A percentile compares a stretch with the other conserved stretches of the same genome.
These are phyloP conservation scores for Plutomurus gul DNA, from an alignment of 1,140 invertebrate genomes.

Conservation along the genomic window DNA sequence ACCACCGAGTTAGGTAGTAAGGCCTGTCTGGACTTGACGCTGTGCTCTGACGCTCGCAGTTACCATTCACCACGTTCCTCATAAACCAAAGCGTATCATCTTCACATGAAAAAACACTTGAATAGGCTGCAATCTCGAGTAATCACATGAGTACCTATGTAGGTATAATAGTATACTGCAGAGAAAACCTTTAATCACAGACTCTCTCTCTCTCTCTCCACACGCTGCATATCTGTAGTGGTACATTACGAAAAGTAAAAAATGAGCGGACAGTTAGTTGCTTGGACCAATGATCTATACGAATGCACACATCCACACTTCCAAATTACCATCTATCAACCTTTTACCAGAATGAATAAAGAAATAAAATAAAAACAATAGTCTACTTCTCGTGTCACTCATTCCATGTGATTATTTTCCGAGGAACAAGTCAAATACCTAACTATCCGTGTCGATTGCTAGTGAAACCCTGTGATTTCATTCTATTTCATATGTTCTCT, in stretches of 20 bases:
- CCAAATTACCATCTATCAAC: conserved; percentile 18
- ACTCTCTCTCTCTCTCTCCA: too few relatives aligned
- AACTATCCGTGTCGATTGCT: not conserved
- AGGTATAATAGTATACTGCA: too few relatives aligned
- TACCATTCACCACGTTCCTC: not conserved
- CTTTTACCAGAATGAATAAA: conserved; percentile 13
- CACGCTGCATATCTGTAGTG: not conserved
- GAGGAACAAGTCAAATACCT: not conserved
- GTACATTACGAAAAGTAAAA: not conserved
- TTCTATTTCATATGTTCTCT: not conserved
- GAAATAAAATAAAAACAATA: conserved; percentile 30
- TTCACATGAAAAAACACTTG: not conserved
- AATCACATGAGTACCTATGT: not conserved
- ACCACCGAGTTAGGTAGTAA: conserved; percentile 6
- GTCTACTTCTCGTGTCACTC: conserved; percentile 10
- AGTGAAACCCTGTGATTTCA: not conserved
- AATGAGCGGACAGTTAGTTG: not conserved
- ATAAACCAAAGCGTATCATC: not conserved
- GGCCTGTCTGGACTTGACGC: not conserved
- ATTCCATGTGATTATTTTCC: conserved; percentile 11
- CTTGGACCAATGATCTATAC: conserved; percentile 2
- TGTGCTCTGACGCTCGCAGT: not conserved
- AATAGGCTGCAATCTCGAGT: not conserved
- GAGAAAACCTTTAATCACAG: not conserved
- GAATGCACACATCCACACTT: conserved; percentile 3